Evolutionary conservation across 2,888 invertebrate genomes (phyloP).

Genomic region (Ashinkailepas kermadecensis): DNA sequence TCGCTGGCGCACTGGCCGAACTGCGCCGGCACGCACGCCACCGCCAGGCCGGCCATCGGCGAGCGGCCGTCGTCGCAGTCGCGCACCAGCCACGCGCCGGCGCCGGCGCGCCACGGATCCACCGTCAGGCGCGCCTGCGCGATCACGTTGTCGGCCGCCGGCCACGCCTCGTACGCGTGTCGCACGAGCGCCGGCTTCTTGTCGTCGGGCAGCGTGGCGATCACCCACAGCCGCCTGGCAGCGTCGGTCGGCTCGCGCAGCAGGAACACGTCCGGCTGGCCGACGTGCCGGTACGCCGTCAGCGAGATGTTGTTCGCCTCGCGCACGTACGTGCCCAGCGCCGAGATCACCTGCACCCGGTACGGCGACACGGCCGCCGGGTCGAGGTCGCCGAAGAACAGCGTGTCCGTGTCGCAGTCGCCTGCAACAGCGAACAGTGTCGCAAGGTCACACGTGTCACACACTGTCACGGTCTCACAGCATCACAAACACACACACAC

Average conservation of each 20-base stretch:
- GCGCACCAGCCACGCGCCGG: background rate
- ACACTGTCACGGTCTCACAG: too few relatives aligned
- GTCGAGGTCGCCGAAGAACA: background rate
- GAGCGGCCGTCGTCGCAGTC: background rate
- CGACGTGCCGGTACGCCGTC: background rate
- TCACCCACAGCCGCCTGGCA: background rate
- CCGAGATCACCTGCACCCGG: background rate
- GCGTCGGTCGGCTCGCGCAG: background rate
- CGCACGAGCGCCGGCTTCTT: background rate
- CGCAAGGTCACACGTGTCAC: too few relatives aligned
- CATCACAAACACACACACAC: too few relatives aligned
- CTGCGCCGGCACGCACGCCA: background rate
- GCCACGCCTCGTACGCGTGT: conserved; percentile 12
- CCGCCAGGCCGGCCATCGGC: background rate
- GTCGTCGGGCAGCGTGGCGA: background rate
- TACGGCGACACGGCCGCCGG: background rate
- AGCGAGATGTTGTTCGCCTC: conserved; percentile 5
- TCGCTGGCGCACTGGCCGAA: background rate
- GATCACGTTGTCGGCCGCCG: background rate
- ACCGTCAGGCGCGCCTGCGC: background rate
- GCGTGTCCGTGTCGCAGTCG: background rate
- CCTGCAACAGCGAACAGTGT: background rate
- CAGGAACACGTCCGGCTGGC: background rate
- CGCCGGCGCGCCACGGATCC: background rate
- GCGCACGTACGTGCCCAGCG: background rate